Evolutionary conservation across 2,113 vertebrate genomes (phyloP).

Genomic region (Noturus placidus): DNA sequence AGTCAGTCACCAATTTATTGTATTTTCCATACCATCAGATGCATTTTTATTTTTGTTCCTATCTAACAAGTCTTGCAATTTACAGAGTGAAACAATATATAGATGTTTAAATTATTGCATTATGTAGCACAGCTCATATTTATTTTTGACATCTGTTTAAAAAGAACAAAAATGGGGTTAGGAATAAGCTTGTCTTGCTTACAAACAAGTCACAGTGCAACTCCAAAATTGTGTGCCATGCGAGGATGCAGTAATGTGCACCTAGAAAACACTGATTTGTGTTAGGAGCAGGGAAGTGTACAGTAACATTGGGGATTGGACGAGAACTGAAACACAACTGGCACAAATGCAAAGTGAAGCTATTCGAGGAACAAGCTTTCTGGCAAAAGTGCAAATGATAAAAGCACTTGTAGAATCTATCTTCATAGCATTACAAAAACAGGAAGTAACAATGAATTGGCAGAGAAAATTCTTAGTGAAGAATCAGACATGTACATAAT

Average conservation of each 20-base stretch:
- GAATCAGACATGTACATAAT: background rate
- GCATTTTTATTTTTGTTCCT: background rate
- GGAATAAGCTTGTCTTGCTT: background rate
- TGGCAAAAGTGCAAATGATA: background rate
- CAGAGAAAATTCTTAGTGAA: background rate
- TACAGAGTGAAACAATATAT: background rate
- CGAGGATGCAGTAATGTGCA: background rate
- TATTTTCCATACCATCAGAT: slow-evolving; percentile 23
- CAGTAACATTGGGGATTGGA: background rate
- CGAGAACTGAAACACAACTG: background rate
- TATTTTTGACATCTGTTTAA: background rate
- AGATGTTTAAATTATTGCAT: background rate
- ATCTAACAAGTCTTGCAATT: background rate
- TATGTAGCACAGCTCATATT: too few relatives aligned
- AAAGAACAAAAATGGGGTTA: background rate
- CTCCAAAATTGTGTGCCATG: background rate
- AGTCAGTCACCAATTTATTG: background rate
- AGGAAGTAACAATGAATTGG: background rate
- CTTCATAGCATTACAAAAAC: background rate
- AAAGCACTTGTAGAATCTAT: background rate
- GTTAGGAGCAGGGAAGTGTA: background rate
- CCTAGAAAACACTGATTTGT: background rate
- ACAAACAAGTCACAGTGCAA: background rate
- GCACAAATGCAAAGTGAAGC: background rate
- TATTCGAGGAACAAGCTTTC: background rate